A percentile compares a stretch with the other conserved stretches of the same genome.
These are phyloP conservation scores for Myiozetetes cayanensis DNA, from an alignment of 2,113 vertebrate species.

Conservation along the genomic window DNA sequence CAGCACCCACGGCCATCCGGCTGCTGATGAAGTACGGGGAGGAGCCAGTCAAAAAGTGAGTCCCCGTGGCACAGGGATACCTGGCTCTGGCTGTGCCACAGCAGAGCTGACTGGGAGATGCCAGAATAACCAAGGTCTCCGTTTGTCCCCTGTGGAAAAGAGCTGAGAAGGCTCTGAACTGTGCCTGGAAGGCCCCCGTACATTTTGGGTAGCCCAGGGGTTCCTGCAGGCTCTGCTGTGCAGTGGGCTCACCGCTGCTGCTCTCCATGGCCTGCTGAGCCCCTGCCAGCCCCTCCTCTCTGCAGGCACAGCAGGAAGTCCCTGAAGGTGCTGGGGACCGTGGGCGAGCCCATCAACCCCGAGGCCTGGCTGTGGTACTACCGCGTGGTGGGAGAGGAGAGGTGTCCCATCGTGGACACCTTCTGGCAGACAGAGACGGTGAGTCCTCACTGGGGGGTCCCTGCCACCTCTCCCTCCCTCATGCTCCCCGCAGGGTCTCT, in stretches of 20 bases:
- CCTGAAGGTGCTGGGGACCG: constrained; percentile 90
- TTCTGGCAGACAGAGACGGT: constrained; percentile 99
- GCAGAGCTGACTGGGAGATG: not conserved
- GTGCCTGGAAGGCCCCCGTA: not conserved
- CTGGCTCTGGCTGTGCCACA: not conserved
- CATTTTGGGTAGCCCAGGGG: not conserved
- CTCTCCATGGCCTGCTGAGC: not conserved
- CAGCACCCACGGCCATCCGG: constrained; percentile 93
- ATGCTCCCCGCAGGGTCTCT: not conserved
- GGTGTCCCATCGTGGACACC: constrained; percentile 93
- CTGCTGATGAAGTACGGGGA: constrained; percentile 94
- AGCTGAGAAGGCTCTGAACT: not conserved
- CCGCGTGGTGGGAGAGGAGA: constrained; percentile 86
- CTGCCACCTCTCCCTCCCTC: not conserved
- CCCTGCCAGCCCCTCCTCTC: not conserved
- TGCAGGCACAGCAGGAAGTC: constrained; percentile 86
- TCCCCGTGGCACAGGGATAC: fast-evolving
- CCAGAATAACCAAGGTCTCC: not conserved
- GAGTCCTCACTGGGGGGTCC: constrained; percentile 28
- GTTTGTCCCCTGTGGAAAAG: not conserved
- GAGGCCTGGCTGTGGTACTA: constrained; percentile 99
- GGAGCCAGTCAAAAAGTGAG: constrained; percentile 90
- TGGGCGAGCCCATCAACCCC: constrained; percentile 96
- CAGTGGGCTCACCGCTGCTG: not conserved
- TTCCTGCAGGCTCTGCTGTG: not conserved